phyloP scores from a whole-genome alignment of 1,140 invertebrate genomes.

The Teleogryllus occipitalis region DNA sequence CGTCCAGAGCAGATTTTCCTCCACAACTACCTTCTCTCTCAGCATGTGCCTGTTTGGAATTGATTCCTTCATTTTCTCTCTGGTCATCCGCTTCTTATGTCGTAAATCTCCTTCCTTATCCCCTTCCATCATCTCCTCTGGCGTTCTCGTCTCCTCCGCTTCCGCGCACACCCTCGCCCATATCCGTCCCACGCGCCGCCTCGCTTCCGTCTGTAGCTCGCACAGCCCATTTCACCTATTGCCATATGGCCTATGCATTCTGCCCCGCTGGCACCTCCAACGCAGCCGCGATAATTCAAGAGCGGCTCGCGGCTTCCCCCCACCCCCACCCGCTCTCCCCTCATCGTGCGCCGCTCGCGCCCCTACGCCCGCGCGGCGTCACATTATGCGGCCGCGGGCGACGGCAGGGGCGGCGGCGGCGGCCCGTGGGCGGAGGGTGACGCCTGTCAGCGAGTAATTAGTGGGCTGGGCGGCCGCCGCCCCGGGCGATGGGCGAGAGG shows the following conservation, averaged over 20 bases:
- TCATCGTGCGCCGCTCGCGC: not conserved
- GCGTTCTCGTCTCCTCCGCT: not conserved
- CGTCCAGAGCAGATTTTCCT: too few relatives aligned
- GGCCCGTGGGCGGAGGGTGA: not conserved
- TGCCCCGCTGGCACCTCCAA: not conserved
- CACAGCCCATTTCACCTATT: constrained; percentile 3
- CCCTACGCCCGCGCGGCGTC: not conserved
- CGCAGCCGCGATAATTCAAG: not conserved
- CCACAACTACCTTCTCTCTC: too few relatives aligned
- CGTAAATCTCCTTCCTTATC: too few relatives aligned
- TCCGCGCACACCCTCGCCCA: not conserved
- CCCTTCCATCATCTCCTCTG: too few relatives aligned
- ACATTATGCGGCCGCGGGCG: not conserved
- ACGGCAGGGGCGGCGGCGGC: too few relatives aligned
- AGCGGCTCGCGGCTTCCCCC: not conserved
- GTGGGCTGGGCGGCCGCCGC: not conserved
- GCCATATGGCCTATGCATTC: not conserved
- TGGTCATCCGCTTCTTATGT: too few relatives aligned
- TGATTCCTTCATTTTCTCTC: too few relatives aligned
- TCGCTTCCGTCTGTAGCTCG: not conserved
- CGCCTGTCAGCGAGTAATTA: not conserved
- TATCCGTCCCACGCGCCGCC: too few relatives aligned
- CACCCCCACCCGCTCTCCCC: not conserved
- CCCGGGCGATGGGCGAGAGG: not conserved
- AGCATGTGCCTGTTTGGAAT: too few relatives aligned